A percentile compares a stretch with the other conserved stretches of the same genome.
Evolutionary conservation across 2,113 vertebrate species (phyloP).

Genomic region (Cinclus cinclus): DNA sequence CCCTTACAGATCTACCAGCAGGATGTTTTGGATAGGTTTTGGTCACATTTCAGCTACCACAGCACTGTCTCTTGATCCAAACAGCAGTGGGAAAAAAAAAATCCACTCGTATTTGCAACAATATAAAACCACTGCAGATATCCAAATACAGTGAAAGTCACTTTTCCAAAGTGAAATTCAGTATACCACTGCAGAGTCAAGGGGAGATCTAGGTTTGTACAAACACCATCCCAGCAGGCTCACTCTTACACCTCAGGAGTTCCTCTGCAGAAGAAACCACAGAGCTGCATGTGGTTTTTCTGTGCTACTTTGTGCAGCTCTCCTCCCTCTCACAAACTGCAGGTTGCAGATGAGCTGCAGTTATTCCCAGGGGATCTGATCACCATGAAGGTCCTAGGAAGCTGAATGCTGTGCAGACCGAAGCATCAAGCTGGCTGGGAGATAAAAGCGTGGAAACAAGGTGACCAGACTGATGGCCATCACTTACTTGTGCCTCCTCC

Average conservation of each 20-base stretch:
- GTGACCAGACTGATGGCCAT: neutral
- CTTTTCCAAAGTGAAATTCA: neutral
- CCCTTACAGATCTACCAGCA: neutral
- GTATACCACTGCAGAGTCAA: neutral
- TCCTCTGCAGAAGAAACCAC: neutral
- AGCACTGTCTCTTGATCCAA: neutral
- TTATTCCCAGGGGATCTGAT: neutral
- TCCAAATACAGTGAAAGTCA: neutral
- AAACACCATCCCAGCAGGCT: neutral
- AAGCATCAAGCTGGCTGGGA: neutral
- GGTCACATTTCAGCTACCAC: neutral
- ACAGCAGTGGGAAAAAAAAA: neutral
- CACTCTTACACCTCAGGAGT: neutral
- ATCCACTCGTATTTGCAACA: neutral
- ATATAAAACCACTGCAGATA: neutral
- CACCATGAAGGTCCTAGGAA: neutral
- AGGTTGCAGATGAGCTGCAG: neutral
- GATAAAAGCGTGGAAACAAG: neutral
- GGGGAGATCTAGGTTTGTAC: neutral
- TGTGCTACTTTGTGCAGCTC: neutral
- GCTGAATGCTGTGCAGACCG: neutral
- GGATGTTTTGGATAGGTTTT: neutral
- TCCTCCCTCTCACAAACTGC: neutral
- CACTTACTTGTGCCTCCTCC: neutral
- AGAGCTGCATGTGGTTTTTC: fast-evolving